These are phyloP conservation scores for Tupaia chinensis DNA, from an alignment of 2,113 vertebrate species.

Conservation along the genomic window DNA sequence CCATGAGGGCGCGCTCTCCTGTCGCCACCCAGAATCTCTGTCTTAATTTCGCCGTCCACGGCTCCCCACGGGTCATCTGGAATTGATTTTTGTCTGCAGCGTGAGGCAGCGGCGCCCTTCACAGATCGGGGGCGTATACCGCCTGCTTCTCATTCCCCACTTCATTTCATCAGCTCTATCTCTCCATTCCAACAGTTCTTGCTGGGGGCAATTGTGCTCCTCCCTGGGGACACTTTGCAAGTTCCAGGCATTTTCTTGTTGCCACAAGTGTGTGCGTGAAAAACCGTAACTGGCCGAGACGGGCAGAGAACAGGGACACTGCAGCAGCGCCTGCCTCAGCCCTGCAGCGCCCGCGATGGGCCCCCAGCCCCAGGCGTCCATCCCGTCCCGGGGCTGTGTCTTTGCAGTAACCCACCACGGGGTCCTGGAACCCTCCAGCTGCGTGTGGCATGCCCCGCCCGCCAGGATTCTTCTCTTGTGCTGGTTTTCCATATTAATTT, in stretches of 20 bases:
- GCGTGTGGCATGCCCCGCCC: background rate
- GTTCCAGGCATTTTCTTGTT: background rate
- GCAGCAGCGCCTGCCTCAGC: accelerated
- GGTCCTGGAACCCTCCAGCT: accelerated
- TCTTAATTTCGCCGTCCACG: background rate
- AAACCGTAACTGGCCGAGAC: too few relatives aligned
- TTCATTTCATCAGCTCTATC: background rate
- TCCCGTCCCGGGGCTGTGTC: too few relatives aligned
- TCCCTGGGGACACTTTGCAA: background rate
- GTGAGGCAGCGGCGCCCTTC: background rate
- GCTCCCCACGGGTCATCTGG: background rate
- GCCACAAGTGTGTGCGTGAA: too few relatives aligned
- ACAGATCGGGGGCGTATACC: background rate
- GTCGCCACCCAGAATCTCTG: background rate
- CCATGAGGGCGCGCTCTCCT: background rate
- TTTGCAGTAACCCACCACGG: too few relatives aligned
- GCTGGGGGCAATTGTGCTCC: background rate
- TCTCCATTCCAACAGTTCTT: background rate
- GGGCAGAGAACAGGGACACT: background rate
- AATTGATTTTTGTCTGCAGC: background rate
- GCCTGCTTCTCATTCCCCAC: background rate
- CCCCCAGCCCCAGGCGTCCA: too few relatives aligned
- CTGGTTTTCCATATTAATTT: background rate
- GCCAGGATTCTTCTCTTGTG: background rate
- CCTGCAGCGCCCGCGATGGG: too few relatives aligned